Evolutionary conservation across 1,140 invertebrate species (phyloP), one percentile per base, ranked within the genome.

Genomic region (Drosophila gunungcola): DNA sequence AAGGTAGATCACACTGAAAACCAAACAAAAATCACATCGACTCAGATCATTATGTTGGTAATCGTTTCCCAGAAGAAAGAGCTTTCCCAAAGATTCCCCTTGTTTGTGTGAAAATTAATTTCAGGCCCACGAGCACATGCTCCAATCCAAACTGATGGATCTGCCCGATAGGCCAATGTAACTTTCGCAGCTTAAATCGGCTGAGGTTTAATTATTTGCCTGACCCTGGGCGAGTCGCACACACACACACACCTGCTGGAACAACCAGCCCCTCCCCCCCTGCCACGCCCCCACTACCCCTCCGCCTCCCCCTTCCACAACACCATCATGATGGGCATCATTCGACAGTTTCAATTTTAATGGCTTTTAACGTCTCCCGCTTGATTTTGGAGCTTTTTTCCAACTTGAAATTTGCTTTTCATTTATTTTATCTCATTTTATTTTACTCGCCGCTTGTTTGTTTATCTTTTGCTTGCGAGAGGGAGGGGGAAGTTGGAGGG

Each of bases 291-390:
- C 38, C 29, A 10, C 13, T 4, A 4, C n/a, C 36, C 12, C 6
- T 13, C 38, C 16, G 25, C 34, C n/a, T n/a, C 21, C n/a, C 51
- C 27, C 4, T 46, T 13, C 13, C 13, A 7, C 58, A 61, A 13
- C 48, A 21, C 41, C 38, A 64, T 48, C 64, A 27, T 52, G 61
- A 43, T 48, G 42, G 38, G 52, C 52, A 65, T 45, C 54, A 73
- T 75, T 82, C 76, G 76, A 82, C 69, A 80, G 75, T 65, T 84
- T 84, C 64, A 75, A 58, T 80, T 84, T 84, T 85, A 85, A 84
- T 84, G 80, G 73, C 81, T 85, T 85, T 84, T 68, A 55, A 70
- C 61, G 45, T 54, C 77, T 64, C 36, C 21, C 61, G 58, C 54
- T 45, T 53, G 58, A 54, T 41, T 46, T 81, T 32, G 39, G 36